These are phyloP conservation scores for Mellivora capensis DNA, from an alignment of 2,113 vertebrate species.

Conservation along the genomic window DNA sequence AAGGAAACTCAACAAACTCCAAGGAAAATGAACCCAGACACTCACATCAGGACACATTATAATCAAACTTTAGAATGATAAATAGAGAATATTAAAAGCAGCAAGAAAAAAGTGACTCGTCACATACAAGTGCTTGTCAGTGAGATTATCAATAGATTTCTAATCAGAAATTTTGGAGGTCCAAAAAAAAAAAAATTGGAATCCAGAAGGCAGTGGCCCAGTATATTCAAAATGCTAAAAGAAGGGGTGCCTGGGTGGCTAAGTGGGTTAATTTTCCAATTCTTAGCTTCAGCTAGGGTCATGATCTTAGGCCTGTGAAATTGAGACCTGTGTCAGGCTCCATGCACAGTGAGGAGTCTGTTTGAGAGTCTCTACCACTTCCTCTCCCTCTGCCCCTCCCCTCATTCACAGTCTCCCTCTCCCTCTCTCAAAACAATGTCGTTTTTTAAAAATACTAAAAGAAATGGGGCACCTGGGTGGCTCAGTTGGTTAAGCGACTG, in stretches of 20 bases:
- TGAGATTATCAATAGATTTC: not conserved
- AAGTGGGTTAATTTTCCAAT: not conserved
- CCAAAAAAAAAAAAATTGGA: not conserved
- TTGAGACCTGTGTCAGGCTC: not conserved
- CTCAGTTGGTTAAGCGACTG: too few relatives aligned
- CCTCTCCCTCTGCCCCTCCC: not conserved
- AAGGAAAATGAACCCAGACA: not conserved
- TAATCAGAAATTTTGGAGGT: not conserved
- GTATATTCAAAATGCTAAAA: not conserved
- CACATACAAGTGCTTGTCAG: not conserved
- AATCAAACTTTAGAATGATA: not conserved
- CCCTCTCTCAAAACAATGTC: not conserved
- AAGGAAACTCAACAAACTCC: not conserved
- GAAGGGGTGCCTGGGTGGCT: not conserved
- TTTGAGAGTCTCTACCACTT: not conserved
- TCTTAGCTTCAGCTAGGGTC: not conserved
- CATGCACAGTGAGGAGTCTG: not conserved
- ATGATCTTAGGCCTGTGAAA: not conserved
- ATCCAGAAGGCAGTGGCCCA: not conserved
- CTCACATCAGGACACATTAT: not conserved
- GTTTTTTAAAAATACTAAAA: not conserved
- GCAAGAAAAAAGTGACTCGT: not conserved
- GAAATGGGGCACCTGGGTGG: too few relatives aligned
- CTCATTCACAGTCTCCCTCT: not conserved
- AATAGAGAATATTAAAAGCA: not conserved